Evolutionary conservation across 2,888 invertebrate species (phyloP), one percentile per base, ranked within the genome.

Genomic region (Antitype chi): DNA sequence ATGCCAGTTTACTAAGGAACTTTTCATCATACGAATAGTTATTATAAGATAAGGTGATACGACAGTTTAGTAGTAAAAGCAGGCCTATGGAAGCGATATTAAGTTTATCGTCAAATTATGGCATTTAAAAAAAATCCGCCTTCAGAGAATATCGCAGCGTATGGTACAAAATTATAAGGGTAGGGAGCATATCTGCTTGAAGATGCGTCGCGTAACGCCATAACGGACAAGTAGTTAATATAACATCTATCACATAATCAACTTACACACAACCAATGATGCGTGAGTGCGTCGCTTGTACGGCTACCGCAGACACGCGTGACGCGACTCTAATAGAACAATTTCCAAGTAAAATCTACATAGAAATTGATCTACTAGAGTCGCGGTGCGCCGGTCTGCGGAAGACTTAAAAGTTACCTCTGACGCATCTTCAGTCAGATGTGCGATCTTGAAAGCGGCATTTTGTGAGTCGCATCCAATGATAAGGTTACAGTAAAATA

Each of bases 1-100:
- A 38, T 52, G 28, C 55, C 57, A 73, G 25, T 80, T 79, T 20
- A n/a, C 20, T 57, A 64, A 52, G 63, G 63, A 80, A 52, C 57
- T 64, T 63, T 71, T 63, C 15, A 57, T 13, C 28, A 59, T 11
- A 38, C 8, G 15, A 28, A 2, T 1, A 11, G 53, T 28, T 25
- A 49, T n/a, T 53, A 25, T 52, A 68, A 25, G 57, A 43, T 77
- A 59, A 52, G 2, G 8, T n/a, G 3, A 47, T 25, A 25, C 7
- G 47, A 64, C 20, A 3, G 43, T 25, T 64, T 17, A 47, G 20
- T 59, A 43, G 5, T 20, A 28, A 15, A 49, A 23, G 15, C 8
- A 15, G 1, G 23, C 49, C 13, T 7, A 28, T n/a, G 8, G 25
- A 23, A 64, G 1, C 15, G 4, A 38, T 64, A 23, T 25, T 17